phyloP scores from a whole-genome alignment of 2,797 vertebrate genomes.

The Gadopsis bispinosus region DNA sequence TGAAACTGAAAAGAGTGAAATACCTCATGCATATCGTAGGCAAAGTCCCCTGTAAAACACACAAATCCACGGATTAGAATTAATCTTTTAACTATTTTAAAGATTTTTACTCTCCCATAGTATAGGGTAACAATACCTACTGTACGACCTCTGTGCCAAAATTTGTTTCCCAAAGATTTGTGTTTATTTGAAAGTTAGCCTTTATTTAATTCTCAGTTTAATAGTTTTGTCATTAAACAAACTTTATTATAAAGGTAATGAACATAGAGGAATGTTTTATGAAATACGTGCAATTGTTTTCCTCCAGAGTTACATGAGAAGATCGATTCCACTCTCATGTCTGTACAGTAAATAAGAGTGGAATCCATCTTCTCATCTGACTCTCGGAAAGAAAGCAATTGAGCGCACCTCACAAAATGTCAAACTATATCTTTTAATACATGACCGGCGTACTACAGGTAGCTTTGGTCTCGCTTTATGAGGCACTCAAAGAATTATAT shows the following conservation, averaged over 20 bases:
- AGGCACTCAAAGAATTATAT: neutral
- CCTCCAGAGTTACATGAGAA: neutral
- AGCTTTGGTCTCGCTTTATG: neutral
- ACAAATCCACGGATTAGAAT: slow-evolving; percentile 32
- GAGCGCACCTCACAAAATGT: neutral
- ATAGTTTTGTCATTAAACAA: neutral
- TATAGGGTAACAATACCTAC: neutral
- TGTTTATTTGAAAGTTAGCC: neutral
- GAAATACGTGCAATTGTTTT: neutral
- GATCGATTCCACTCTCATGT: neutral
- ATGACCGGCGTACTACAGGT: neutral
- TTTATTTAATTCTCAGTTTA: neutral
- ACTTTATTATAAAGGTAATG: neutral
- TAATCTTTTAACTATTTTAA: neutral
- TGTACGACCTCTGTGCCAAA: neutral
- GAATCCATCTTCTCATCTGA: neutral
- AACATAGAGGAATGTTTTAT: neutral
- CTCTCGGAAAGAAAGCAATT: neutral
- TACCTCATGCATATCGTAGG: slow-evolving; percentile 92
- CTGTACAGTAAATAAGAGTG: neutral
- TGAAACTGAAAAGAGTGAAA: slow-evolving; percentile 34
- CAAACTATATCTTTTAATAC: neutral
- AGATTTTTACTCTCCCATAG: neutral
- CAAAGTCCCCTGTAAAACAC: slow-evolving; percentile 90
- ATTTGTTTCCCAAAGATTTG: neutral